These are phyloP conservation scores for Onthophagus sagittarius DNA, from an alignment of 2,888 invertebrate species.

Conservation along the genomic window DNA sequence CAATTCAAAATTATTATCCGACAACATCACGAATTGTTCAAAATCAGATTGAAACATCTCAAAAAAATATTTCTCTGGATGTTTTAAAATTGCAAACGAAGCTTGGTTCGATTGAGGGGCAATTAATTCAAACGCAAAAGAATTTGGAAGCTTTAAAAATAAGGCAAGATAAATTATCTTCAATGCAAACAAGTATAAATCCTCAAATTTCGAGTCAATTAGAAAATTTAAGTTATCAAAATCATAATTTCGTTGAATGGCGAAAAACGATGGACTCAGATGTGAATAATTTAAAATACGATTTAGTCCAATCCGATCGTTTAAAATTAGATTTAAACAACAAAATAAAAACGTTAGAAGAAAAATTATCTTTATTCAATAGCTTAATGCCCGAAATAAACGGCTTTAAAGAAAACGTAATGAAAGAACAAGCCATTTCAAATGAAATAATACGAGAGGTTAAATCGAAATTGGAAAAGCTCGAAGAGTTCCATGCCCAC, in stretches of 20 bases:
- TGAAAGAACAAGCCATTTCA: constrained; percentile 38
- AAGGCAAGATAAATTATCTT: constrained; percentile 22
- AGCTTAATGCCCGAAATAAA: constrained; percentile 35
- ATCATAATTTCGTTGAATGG: constrained; percentile 53
- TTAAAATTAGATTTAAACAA: constrained; percentile 21
- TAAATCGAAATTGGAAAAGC: constrained; percentile 35
- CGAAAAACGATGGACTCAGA: constrained; percentile 52
- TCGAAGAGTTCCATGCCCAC: constrained; percentile 42
- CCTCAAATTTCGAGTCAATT: constrained; percentile 27
- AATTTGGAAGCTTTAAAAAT: constrained; percentile 11
- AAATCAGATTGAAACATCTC: too few species aligned
- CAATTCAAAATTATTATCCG: too few species aligned
- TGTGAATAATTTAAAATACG: constrained; percentile 51
- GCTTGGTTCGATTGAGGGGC: constrained; percentile 13
- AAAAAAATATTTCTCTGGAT: background rate
- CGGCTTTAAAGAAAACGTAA: constrained; percentile 35
- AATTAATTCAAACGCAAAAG: constrained; percentile 17
- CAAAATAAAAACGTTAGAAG: constrained; percentile 28
- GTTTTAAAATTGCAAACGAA: constrained; percentile 11
- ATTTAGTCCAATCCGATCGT: constrained; percentile 25
- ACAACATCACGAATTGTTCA: background rate
- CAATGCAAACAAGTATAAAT: constrained; percentile 22
- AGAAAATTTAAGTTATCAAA: constrained; percentile 39
- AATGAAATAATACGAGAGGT: constrained; percentile 33
- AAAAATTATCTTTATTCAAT: constrained; percentile 24